Evolutionary conservation across 2,888 invertebrate genomes (phyloP), one percentile per base, ranked within the genome.

Genomic region (Craniophora ligustri): DNA sequence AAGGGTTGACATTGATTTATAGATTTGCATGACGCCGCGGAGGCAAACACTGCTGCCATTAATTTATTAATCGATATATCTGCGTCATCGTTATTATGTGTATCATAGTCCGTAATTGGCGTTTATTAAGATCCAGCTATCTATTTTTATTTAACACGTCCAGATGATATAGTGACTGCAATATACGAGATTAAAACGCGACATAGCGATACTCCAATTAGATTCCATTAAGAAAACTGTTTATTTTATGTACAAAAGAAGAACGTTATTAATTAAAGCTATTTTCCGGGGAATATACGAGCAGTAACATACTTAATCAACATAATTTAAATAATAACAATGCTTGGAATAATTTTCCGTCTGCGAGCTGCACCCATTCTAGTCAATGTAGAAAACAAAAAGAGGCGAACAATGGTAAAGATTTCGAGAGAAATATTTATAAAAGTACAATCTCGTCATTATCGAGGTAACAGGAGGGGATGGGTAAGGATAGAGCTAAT

Each of bases 1-100:
- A 60, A 31, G 39, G 60, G 45, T 48, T 48, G 31, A 45, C 55
- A 58, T 48, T 72, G 65, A 65, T 69, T 55, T 64, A 72, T 60
- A 42, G 55, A 36, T 54, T 10, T 35, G 48, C 40, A 44, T 53
- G 62, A 72, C 68, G 10, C n/a, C 2, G 10, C 21, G 55, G 35
- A 42, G 36, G 44, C 30, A 32, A 47, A 46, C 16, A 19, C 36
- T 26, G 31, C 21, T 19, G 15, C 53, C 34, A 40, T 57, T 35
- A 49, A 46, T 72, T 47, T 41, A 45, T 51, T 58, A 58, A 30
- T 44, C 39, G 40, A 30, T 49, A 19, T 59, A 21, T 16, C 39
- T 36, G 26, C 21, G 39, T 21, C 42, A 23, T 40, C 16, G 16
- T 21, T 54, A 35, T 23, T 11, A 2, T 34, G 26, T 11, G 41